These are phyloP conservation scores for Xiphophorus birchmanni DNA, from an alignment of 2,797 vertebrate genomes.

Conservation along the genomic window DNA sequence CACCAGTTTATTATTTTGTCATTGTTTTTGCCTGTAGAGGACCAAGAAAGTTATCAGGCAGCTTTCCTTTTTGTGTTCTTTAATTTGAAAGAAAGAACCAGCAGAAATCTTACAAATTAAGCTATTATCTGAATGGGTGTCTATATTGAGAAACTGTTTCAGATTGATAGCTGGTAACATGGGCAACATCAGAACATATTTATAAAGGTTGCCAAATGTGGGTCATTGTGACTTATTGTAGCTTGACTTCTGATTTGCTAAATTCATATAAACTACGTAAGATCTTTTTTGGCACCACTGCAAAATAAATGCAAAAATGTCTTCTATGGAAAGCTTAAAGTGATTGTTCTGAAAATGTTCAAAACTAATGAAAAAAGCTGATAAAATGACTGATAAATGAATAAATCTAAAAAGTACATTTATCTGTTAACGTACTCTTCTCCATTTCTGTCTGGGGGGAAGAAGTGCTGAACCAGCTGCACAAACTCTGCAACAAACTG, in stretches of 20 bases:
- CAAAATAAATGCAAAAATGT: not conserved
- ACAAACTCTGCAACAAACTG: conserved; percentile 87
- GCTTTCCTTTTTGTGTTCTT: not conserved
- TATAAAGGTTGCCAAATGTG: not conserved
- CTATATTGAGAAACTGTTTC: not conserved
- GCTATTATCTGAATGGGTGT: not conserved
- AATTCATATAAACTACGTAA: not conserved
- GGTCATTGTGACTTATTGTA: not conserved
- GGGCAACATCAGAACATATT: not conserved
- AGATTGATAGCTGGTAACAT: not conserved
- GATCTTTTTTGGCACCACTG: not conserved
- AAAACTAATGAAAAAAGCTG: not conserved
- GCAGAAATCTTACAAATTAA: not conserved
- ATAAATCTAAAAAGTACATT: not conserved
- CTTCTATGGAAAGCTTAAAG: not conserved
- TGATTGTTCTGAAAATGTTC: not conserved
- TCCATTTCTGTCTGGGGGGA: conserved; percentile 85
- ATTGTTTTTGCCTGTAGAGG: not conserved
- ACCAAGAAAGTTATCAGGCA: not conserved
- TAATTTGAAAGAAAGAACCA: not conserved
- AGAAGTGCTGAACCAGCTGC: conserved; percentile 84
- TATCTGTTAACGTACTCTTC: conserved; percentile 82
- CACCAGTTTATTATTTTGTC: not conserved
- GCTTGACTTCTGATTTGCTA: not conserved
- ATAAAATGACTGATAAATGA: not conserved